Evolutionary conservation across 2,797 vertebrate species (phyloP).

Genomic region (Caiman crocodilus): DNA sequence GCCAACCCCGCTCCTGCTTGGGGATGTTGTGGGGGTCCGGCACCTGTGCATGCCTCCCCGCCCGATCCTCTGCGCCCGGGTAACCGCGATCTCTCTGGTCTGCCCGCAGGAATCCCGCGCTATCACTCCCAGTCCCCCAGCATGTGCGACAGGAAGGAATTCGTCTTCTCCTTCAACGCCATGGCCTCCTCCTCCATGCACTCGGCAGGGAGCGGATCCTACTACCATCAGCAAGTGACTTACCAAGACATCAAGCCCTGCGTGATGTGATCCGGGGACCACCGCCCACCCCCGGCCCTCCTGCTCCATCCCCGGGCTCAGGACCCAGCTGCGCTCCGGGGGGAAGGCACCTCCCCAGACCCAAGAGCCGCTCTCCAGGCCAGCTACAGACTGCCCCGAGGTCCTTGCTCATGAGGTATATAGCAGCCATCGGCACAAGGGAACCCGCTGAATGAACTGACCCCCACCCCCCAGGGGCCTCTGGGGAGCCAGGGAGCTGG

Average conservation of each 20-base stretch:
- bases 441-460: not conserved
- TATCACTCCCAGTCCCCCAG: slow-evolving; percentile 98
- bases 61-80: not conserved
- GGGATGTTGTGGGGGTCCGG: not conserved
- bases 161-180: slow-evolving; percentile 99
- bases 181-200: slow-evolving; percentile 98
- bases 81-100: not conserved
- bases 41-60: not conserved
- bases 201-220: slow-evolving; percentile 90
- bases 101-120: slow-evolving; percentile 91
- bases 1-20: not conserved
- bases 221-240: slow-evolving; percentile 98
- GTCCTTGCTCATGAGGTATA: slow-evolving; percentile 47
- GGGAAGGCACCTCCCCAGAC: too few species aligned
- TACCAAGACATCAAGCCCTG: slow-evolving; percentile 99
- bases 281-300: slow-evolving; percentile 28
- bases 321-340: not conserved
- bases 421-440: not conserved
- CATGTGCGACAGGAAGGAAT: slow-evolving; percentile 99
- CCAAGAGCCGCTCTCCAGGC: too few species aligned
- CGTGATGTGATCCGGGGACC: slow-evolving; percentile 91
- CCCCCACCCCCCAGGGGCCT: not conserved
- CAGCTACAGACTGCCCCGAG: too few species aligned
- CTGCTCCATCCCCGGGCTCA: not conserved
- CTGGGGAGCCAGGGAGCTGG: not conserved